A percentile compares a stretch with the other conserved stretches of the same genome.
Conservation (phyloP, 2,888 invertebrate species). For the Drosophila gaucha region DNA sequence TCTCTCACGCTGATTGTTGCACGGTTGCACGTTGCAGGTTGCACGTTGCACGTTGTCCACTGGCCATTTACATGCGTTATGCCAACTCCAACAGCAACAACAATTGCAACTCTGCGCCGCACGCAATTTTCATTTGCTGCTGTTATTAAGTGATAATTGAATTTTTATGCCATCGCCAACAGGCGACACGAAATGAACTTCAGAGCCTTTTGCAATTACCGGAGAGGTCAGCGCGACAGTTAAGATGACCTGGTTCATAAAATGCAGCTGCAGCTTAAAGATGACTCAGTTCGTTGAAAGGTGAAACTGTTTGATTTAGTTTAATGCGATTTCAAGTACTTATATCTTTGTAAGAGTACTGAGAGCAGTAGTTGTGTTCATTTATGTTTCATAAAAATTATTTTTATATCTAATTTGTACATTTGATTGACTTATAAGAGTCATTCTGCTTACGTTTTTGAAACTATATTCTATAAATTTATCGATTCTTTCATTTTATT, state of each 20-base stretch:
- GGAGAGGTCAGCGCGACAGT: conserved; percentile 10
- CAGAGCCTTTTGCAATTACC: conserved; percentile 39
- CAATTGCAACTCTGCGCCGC: conserved; percentile 31
- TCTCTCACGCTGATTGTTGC: conserved; percentile 39
- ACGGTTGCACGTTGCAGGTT: conserved; percentile 1
- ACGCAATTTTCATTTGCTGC: conserved; percentile 68
- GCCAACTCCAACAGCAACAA: conserved; percentile 32
- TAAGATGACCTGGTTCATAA: conserved; percentile 19
- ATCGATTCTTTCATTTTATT: neutral
- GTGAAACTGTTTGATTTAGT: neutral
- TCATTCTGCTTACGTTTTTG: neutral
- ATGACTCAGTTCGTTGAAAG: neutral
- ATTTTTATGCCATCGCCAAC: conserved; percentile 71
- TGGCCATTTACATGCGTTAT: conserved; percentile 42
- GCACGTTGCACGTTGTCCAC: conserved; percentile 20
- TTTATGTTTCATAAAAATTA: neutral
- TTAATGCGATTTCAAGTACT: neutral
- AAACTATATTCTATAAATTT: neutral
- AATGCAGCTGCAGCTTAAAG: neutral
- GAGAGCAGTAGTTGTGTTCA: neutral
- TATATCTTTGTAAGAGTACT: neutral
- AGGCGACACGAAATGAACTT: conserved; percentile 43
- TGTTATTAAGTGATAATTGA: conserved; percentile 80
- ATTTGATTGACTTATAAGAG: neutral
- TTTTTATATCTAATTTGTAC: neutral